phyloP scores from a whole-genome alignment of 2,888 invertebrate species.

The Dasysyrphus tricinctus region DNA sequence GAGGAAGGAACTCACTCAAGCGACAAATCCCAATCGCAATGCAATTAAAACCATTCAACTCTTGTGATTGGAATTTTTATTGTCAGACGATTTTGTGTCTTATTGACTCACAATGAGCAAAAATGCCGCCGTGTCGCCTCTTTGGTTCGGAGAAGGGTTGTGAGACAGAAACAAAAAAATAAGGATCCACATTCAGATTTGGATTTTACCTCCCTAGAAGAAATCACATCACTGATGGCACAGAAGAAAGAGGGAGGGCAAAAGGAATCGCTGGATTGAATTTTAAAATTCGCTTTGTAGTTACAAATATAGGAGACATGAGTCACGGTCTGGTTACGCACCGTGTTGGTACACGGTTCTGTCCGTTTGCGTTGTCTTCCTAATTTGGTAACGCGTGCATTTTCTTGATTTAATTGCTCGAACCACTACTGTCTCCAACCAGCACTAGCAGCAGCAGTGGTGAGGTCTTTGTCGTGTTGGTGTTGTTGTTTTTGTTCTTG shows the following conservation, averaged over 20 bases:
- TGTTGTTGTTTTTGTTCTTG: not conserved
- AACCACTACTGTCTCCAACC: conserved; percentile 39
- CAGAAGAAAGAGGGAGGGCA: not conserved
- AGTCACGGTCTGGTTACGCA: conserved; percentile 54
- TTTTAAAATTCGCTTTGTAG: conserved; percentile 48
- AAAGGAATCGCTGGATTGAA: conserved; percentile 35
- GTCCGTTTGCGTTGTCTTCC: conserved; percentile 48
- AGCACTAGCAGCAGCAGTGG: not conserved
- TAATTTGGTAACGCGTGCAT: conserved; percentile 69
- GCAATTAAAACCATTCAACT: conserved; percentile 70
- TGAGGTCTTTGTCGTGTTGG: conserved; percentile 3
- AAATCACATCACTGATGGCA: not conserved
- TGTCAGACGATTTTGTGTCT: conserved; percentile 47
- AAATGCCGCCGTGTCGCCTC: conserved; percentile 3
- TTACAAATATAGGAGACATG: conserved; percentile 22
- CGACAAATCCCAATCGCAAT: conserved; percentile 67
- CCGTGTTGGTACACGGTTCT: conserved; percentile 18
- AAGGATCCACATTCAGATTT: conserved; percentile 50
- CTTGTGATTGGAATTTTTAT: conserved; percentile 70
- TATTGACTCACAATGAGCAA: conserved; percentile 51
- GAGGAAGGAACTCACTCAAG: conserved; percentile 55
- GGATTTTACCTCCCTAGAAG: conserved; percentile 30
- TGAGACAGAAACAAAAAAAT: not conserved
- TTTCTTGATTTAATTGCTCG: conserved; percentile 66
- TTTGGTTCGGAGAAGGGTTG: not conserved